phyloP scores from a whole-genome alignment of 2,797 vertebrate species.

The Peromyscus eremicus region DNA sequence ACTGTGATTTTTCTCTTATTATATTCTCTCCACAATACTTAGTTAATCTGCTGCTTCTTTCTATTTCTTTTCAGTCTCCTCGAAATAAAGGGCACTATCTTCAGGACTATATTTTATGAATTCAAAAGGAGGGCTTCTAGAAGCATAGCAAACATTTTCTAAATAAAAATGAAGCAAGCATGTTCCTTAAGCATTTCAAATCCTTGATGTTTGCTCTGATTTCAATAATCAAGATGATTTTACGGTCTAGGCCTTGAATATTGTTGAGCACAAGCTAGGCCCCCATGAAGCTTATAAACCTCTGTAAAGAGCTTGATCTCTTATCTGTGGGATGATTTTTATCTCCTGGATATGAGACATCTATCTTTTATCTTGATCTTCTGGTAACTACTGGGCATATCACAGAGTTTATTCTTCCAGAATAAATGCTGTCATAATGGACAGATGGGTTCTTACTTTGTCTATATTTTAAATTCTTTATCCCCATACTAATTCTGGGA shows the following conservation, averaged over 20 bases:
- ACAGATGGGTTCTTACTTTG: slow-evolving; percentile 8
- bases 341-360: not conserved
- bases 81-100: slow-evolving; percentile 23
- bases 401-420: not conserved
- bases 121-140: not conserved
- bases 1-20: slow-evolving; percentile 27
- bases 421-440: slow-evolving; percentile 1
- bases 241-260: not conserved
- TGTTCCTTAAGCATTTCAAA: not conserved
- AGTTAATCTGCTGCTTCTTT: not conserved
- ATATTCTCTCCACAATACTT: not conserved
- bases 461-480: slow-evolving; percentile 63
- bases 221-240: slow-evolving; percentile 43
- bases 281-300: not conserved
- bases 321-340: not conserved
- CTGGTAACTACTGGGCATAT: not conserved
- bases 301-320: not conserved
- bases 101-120: not conserved
- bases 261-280: not conserved
- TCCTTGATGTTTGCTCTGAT: slow-evolving; percentile 39
- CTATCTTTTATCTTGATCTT: not conserved
- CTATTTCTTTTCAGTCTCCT: not conserved
- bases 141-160: slow-evolving; percentile 53
- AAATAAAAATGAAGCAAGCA: not conserved
- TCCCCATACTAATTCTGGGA: not conserved